Base-by-base conservation (phyloP, 2,888 invertebrate genomes). In the Polylopha cassiicola region DNA sequence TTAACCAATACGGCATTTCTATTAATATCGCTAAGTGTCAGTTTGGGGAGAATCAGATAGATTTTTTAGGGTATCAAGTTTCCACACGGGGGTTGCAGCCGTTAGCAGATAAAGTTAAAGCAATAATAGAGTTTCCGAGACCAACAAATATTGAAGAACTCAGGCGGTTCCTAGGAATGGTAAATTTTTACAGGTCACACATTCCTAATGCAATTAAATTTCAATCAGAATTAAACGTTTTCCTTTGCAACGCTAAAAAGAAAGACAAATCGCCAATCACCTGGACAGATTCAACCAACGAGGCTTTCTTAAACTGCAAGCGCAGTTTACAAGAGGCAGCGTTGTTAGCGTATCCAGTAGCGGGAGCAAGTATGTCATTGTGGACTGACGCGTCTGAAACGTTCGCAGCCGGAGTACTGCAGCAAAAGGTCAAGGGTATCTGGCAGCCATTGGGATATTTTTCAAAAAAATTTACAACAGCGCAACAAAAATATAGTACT, bases 341-440 rank as follows among this genome's bases (percentile, higher is more conserved):
- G 13, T 32, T 29, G 4, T 28, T 47, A 18, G 20, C 39, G 2
- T 24, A 59, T 24, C 44, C 46, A 9, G 9, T 10, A 2, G 7
- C 32, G 2, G 34, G 50, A 13, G 51, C 55, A 3, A 27, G 39
- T 3, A 16, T 65, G n/a, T 41, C 56, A 7, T n/a, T 48, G 1
- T 39, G 41, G 39, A 20, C 31, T 4, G 48, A 49, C 14, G 66
- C 68, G 3, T 68, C 67, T 0, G 54, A 63, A 16, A 36, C 24
- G 3, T 56, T 62, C 3, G 50, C 61, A 3, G 71, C 66, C 2
- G 65, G 61, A 3, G 56, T 53, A 1, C 17, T 73, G 6, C 58
- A 71, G 43, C 66, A 71, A 48, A 20, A 39, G 2, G 36, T 45
- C 27, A 4, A 48, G 48, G 45, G 24, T 2, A 6, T 3, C 3